phyloP scores from a whole-genome alignment of 2,797 vertebrate species.

The Potorous gilbertii region DNA sequence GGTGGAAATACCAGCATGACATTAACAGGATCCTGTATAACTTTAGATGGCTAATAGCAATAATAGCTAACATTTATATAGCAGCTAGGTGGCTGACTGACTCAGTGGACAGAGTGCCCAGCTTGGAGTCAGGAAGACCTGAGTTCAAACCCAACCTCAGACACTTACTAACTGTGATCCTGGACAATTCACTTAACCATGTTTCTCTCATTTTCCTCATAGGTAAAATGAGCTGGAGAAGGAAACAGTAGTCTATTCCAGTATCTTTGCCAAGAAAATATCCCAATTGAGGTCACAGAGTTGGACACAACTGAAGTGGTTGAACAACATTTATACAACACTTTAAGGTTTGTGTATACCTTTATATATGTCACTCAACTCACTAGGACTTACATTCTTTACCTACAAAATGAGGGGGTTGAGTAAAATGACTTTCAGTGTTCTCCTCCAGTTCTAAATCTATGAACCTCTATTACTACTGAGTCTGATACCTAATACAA shows the following conservation, averaged over 20 bases:
- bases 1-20: not conserved
- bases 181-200: not conserved
- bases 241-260: not conserved
- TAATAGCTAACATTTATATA: not conserved
- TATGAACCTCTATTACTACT: not conserved
- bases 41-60: not conserved
- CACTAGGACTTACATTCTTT: not conserved
- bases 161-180: not conserved
- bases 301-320: not conserved
- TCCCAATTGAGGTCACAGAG: not conserved
- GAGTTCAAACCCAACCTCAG: not conserved
- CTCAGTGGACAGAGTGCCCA: not conserved
- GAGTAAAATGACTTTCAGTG: not conserved
- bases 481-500: not conserved
- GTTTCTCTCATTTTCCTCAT: not conserved
- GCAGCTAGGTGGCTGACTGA: not conserved
- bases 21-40: not conserved
- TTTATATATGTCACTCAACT: not conserved
- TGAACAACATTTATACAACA: not conserved
- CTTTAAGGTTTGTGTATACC: not conserved
- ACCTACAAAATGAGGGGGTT: not conserved
- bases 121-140: not conserved
- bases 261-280: not conserved
- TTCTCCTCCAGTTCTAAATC: not conserved
- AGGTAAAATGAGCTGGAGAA: not conserved